Percentiles rank a stretch among this genome's conserved stretches.
Evolutionary conservation across 2,888 invertebrate species (phyloP).

Genomic region (Liodrosophila aerea): DNA sequence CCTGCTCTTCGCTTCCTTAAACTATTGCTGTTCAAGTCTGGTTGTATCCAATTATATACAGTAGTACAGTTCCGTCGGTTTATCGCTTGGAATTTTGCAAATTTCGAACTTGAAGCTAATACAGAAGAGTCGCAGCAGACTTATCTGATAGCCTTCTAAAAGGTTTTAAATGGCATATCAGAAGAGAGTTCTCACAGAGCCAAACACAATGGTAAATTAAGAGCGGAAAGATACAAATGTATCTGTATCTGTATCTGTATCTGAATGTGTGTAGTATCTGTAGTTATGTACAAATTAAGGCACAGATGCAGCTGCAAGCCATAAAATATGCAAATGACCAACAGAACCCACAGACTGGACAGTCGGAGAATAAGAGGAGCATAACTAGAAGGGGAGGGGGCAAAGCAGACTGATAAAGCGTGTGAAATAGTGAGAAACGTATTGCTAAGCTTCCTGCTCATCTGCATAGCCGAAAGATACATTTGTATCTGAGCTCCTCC

Average conservation of each 20-base stretch:
- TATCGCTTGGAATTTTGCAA: too few species aligned
- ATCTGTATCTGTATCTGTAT: too few species aligned
- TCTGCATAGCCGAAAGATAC: slow-evolving; percentile 39
- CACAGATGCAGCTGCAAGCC: slow-evolving; percentile 25
- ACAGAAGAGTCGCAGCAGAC: background rate
- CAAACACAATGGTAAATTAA: slow-evolving; percentile 46
- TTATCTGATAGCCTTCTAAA: slow-evolving; percentile 15
- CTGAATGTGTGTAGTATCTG: too few species aligned
- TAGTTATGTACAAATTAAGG: slow-evolving; percentile 4
- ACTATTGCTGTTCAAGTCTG: too few species aligned
- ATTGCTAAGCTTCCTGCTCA: slow-evolving; percentile 11
- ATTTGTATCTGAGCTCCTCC: slow-evolving; percentile 40
- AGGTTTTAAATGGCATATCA: slow-evolving; percentile 45
- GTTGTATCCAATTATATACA: too few species aligned
- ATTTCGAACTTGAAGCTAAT: too few species aligned
- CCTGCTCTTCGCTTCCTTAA: too few species aligned
- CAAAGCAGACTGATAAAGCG: slow-evolving; percentile 12
- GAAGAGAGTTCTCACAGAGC: slow-evolving; percentile 48
- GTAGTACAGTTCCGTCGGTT: background rate
- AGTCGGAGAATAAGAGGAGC: background rate
- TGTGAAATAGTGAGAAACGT: slow-evolving; percentile 41
- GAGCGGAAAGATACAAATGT: slow-evolving; percentile 26
- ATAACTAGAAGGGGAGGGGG: background rate
- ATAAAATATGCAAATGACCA: slow-evolving; percentile 10
- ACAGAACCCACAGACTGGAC: slow-evolving; percentile 12